phyloP scores from a whole-genome alignment of 2,113 vertebrate genomes.

The Ceyx melanurus region DNA sequence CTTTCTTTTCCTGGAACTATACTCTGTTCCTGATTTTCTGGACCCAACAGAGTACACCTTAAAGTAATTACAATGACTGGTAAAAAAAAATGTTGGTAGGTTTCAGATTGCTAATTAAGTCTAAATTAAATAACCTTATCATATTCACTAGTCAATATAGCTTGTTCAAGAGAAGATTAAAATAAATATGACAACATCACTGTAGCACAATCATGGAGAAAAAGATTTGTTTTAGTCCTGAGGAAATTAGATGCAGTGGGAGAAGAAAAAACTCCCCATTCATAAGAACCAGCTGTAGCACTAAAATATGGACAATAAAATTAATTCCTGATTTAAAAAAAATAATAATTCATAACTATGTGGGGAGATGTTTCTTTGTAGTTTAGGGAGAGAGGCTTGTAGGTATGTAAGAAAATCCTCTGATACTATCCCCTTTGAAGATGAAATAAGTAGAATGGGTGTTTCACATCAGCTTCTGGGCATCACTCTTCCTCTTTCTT shows the following conservation, averaged over 20 bases:
- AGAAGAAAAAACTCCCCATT: background rate
- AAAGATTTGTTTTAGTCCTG: background rate
- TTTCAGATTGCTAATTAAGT: background rate
- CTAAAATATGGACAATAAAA: background rate
- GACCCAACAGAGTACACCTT: background rate
- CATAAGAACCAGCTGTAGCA: background rate
- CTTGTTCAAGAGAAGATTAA: slow-evolving; percentile 3
- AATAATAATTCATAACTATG: background rate
- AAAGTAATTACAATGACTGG: background rate
- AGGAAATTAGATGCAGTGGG: background rate
- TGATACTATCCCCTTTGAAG: background rate
- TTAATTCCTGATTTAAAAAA: background rate
- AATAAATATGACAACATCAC: slow-evolving; percentile 2
- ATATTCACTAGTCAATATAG: background rate
- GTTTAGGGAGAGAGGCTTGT: background rate
- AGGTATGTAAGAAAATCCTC: background rate
- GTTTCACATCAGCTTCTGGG: background rate
- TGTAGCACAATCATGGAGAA: background rate
- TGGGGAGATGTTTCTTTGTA: background rate
- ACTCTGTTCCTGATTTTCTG: background rate
- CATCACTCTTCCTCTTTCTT: background rate
- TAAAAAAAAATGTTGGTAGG: background rate
- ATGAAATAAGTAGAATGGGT: background rate
- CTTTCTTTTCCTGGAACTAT: background rate
- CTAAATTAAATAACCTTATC: background rate